Evolutionary conservation across 2,113 vertebrate genomes (phyloP).

Genomic region (Pterocles orientalis): DNA sequence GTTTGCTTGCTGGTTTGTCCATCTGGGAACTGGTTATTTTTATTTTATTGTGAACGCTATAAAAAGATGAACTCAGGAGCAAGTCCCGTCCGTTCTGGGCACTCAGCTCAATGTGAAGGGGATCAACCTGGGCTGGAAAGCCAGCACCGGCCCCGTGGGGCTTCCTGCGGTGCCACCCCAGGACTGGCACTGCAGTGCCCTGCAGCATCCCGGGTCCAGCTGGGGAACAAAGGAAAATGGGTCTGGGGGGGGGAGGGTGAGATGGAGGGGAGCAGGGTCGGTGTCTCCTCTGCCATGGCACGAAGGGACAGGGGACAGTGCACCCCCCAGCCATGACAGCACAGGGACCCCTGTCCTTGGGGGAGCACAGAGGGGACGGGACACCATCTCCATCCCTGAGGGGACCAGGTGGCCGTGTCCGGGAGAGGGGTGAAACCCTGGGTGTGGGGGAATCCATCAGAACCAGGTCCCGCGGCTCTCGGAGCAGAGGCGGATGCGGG

Average conservation of each 20-base stretch:
- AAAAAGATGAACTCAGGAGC: background rate
- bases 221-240: fast-evolving
- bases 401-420: background rate
- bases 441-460: fast-evolving
- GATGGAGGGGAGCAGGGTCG: background rate
- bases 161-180: fast-evolving
- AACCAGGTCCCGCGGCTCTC: background rate
- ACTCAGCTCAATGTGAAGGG: background rate
- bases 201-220: background rate
- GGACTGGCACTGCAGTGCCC: background rate
- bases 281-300: background rate
- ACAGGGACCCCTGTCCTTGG: background rate
- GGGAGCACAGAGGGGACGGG: background rate
- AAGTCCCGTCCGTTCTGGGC: background rate
- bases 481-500: background rate
- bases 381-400: background rate
- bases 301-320: fast-evolving
- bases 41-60: background rate
- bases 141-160: fast-evolving
- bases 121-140: background rate
- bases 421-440: background rate
- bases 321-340: background rate
- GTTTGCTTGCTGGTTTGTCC: background rate
- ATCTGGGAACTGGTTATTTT: background rate
- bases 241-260: background rate